Percentiles rank a stretch among this genome's conserved stretches.
Evolutionary conservation across 2,888 invertebrate species (phyloP).

Genomic region (Drosophila stalkeri): DNA sequence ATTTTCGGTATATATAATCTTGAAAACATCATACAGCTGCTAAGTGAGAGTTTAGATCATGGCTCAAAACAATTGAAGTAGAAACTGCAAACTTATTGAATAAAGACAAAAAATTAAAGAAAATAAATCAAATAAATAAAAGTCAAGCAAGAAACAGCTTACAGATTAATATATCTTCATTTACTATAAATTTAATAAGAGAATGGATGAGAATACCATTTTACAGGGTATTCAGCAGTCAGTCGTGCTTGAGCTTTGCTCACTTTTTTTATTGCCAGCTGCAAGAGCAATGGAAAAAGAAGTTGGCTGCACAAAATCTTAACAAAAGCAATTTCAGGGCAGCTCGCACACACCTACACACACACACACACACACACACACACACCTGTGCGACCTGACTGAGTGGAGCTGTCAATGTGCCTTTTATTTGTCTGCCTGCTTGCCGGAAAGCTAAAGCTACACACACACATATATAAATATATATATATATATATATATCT

Average conservation of each 20-base stretch:
- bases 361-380: neutral
- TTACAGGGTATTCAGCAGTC: slow-evolving; percentile 1
- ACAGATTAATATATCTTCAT: no score
- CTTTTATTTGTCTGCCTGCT: slow-evolving; percentile 39
- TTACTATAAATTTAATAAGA: no score
- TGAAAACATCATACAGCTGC: neutral
- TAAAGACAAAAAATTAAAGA: neutral
- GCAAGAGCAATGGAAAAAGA: neutral
- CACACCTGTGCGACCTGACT: slow-evolving; percentile 3
- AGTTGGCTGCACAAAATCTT: slow-evolving; percentile 42
- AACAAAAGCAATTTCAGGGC: slow-evolving; percentile 73
- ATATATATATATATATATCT: slow-evolving; percentile 13
- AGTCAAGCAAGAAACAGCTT: no score
- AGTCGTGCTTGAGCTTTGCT: neutral
- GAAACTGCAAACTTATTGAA: neutral
- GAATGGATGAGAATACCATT: no score
- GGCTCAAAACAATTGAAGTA: neutral
- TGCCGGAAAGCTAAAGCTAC: slow-evolving; percentile 9
- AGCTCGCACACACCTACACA: slow-evolving; percentile 14
- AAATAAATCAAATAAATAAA: neutral
- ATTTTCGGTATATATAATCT: no score
- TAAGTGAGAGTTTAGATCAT: neutral
- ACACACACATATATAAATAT: neutral
- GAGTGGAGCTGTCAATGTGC: slow-evolving; percentile 51
- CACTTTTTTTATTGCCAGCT: slow-evolving; percentile 7